phyloP scores from a whole-genome alignment of 2,888 invertebrate species.

The Bombyx huttoni region DNA sequence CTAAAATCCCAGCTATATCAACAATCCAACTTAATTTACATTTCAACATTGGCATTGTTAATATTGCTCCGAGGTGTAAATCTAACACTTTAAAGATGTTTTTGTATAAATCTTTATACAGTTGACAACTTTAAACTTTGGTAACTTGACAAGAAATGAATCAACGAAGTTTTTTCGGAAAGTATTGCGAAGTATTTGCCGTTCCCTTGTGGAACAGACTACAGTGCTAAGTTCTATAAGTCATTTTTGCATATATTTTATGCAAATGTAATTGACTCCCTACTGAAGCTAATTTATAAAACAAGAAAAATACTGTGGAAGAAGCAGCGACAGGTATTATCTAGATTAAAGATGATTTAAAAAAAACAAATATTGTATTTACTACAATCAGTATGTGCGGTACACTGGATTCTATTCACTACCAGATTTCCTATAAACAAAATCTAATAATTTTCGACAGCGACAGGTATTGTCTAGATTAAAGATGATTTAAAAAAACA shows the following conservation, averaged over 20 bases:
- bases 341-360: background rate
- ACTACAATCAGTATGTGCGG: conserved; percentile 16
- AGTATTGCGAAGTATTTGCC: conserved; percentile 18
- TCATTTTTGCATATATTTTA: background rate
- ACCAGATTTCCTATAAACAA: conserved; percentile 12
- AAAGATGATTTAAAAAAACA: conserved; percentile 2
- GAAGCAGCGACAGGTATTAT: background rate
- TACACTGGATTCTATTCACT: conserved; percentile 12
- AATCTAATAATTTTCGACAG: conserved; percentile 11
- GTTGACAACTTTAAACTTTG: conserved; percentile 38
- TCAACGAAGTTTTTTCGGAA: conserved; percentile 13
- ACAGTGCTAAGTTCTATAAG: background rate
- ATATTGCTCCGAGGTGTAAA: background rate
- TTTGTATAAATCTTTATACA: conserved; percentile 20
- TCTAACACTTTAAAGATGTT: conserved; percentile 2
- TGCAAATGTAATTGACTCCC: background rate
- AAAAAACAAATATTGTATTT: background rate
- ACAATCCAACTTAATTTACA: conserved; percentile 1
- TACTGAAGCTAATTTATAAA: background rate
- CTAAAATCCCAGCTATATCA: background rate
- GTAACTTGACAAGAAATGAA: conserved; percentile 48
- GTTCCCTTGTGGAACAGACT: background rate
- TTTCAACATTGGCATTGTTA: conserved; percentile 1
- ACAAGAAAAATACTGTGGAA: background rate
- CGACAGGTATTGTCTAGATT: background rate